A percentile compares a stretch with the other conserved stretches of the same genome.
These are phyloP conservation scores for Delichon dasypus DNA, from an alignment of 2,797 vertebrate genomes.

Conservation along the genomic window DNA sequence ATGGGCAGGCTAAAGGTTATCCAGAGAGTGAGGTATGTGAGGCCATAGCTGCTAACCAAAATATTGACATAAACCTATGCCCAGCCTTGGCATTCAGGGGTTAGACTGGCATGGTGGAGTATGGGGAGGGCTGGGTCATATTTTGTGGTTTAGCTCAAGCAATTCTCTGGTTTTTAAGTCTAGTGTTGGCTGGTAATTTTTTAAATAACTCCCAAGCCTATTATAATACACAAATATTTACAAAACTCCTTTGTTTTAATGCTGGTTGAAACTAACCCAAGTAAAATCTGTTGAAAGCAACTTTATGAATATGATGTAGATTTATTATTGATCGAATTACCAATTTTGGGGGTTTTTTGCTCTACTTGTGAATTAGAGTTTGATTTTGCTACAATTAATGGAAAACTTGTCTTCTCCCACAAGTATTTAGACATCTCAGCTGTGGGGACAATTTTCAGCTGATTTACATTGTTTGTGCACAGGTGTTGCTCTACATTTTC, in stretches of 20 bases:
- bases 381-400: background rate
- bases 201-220: background rate
- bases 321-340: background rate
- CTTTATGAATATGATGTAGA: background rate
- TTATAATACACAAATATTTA: background rate
- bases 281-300: background rate
- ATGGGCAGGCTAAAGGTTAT: background rate
- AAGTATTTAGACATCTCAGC: background rate
- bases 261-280: background rate
- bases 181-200: background rate
- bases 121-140: accelerated
- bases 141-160: background rate
- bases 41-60: background rate
- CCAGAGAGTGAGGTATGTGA: background rate
- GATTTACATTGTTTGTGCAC: accelerated
- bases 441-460: background rate
- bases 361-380: background rate
- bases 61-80: background rate
- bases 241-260: background rate
- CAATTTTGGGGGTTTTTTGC: accelerated
- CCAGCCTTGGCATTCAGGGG: background rate
- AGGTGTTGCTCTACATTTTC: background rate
- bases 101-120: background rate
- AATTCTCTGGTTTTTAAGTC: background rate
- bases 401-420: background rate